These are phyloP conservation scores for Tetheella fluctuosa DNA, from an alignment of 2,888 invertebrate species.

Conservation along the genomic window DNA sequence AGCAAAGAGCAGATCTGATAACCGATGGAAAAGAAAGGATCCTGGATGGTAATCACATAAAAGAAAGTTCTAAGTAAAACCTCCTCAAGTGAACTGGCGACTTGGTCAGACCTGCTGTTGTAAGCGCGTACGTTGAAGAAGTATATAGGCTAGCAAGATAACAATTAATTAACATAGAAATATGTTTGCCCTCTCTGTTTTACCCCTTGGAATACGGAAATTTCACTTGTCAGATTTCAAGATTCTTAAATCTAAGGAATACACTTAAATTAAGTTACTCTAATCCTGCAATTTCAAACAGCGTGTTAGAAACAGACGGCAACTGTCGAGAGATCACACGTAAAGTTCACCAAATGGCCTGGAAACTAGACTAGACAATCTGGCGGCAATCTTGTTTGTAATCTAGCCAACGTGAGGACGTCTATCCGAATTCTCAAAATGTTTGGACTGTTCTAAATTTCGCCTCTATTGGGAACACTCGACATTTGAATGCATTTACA, in stretches of 20 bases:
- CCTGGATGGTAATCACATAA: too few relatives aligned
- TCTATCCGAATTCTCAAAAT: background rate
- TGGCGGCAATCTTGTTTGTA: background rate
- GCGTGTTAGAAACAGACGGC: background rate
- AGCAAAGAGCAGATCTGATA: too few relatives aligned
- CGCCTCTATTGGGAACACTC: background rate
- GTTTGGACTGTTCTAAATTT: background rate
- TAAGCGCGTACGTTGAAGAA: too few relatives aligned
- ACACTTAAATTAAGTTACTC: background rate
- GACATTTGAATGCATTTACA: background rate
- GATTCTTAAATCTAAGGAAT: background rate
- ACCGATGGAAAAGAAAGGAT: too few relatives aligned
- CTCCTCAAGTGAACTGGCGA: too few relatives aligned
- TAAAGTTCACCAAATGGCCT: slow-evolving; percentile 1
- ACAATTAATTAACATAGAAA: too few relatives aligned
- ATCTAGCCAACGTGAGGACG: slow-evolving; percentile 5
- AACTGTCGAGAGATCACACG: background rate
- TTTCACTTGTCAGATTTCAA: background rate
- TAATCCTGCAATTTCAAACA: background rate
- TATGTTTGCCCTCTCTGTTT: too few relatives aligned
- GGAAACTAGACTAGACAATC: background rate
- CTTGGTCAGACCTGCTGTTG: too few relatives aligned
- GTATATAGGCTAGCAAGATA: too few relatives aligned
- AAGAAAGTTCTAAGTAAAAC: too few relatives aligned
- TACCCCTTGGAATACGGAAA: too few relatives aligned